Evolutionary conservation across 2,113 vertebrate species (phyloP).

Genomic region (Pachypanchax playfairii): DNA sequence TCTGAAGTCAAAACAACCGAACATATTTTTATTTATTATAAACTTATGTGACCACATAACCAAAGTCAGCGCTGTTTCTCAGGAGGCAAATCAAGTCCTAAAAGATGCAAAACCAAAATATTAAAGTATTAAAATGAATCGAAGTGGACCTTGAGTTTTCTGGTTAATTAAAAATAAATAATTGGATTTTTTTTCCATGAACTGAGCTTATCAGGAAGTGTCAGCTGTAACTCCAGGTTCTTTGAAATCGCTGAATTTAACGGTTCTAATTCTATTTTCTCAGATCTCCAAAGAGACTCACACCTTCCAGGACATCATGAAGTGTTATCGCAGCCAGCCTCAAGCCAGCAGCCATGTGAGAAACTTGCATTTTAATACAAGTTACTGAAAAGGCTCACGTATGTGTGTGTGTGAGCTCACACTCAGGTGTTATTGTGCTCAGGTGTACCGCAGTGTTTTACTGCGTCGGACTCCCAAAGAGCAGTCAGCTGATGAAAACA

Average conservation of each 20-base stretch:
- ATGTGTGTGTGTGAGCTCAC: slow-evolving; percentile 26
- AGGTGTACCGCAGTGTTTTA: slow-evolving; percentile 97
- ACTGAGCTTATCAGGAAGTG: no score
- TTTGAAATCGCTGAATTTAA: neutral
- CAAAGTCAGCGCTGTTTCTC: no score
- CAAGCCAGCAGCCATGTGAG: slow-evolving; percentile 96
- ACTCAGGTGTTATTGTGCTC: slow-evolving; percentile 25
- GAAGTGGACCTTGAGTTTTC: no score
- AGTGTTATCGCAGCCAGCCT: slow-evolving; percentile 96
- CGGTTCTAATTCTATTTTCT: neutral
- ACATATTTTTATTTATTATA: no score
- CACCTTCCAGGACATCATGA: slow-evolving; percentile 98
- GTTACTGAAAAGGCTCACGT: rapidly evolving
- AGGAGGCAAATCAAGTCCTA: no score
- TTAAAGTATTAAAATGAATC: no score
- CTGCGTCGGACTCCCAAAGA: slow-evolving; percentile 75
- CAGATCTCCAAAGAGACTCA: slow-evolving; percentile 94
- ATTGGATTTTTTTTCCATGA: no score
- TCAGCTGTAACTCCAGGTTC: neutral
- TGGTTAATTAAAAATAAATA: no score
- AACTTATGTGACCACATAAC: no score
- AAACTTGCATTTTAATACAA: neutral
- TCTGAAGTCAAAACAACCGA: no score
- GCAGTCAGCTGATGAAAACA: slow-evolving; percentile 66
- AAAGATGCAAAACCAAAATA: no score